Conservation (phyloP, 2,797 vertebrate genomes). For the Tachyglossus aculeatus region DNA sequence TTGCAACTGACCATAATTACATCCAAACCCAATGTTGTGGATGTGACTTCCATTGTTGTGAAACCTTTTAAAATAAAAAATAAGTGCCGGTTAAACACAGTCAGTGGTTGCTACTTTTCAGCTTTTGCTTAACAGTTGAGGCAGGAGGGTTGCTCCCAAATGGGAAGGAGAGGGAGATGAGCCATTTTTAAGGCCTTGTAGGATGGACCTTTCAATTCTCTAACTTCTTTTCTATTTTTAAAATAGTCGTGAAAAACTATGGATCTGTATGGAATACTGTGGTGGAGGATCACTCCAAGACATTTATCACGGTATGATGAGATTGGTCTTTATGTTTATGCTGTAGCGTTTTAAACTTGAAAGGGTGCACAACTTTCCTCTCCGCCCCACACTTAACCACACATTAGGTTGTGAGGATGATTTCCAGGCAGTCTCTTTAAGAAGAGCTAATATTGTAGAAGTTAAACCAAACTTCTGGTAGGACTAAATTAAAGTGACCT, state of each 20-base stretch:
- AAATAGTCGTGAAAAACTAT: slow-evolving; percentile 94
- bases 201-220: too few relatives aligned
- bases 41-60: too few relatives aligned
- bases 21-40: too few relatives aligned
- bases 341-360: not conserved
- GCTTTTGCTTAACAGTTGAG: too few relatives aligned
- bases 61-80: too few relatives aligned
- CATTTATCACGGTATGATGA: slow-evolving; percentile 91
- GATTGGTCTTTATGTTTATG: not conserved
- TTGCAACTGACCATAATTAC: too few relatives aligned
- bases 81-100: too few relatives aligned
- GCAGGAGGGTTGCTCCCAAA: too few relatives aligned
- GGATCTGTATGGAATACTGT: slow-evolving; percentile 99
- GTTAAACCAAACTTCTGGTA: not conserved
- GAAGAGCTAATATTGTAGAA: not conserved
- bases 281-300: slow-evolving; percentile 98
- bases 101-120: too few relatives aligned
- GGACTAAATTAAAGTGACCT: not conserved
- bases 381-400: not conserved
- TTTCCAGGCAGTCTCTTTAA: not conserved
- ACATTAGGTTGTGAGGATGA: not conserved
- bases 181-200: too few relatives aligned
- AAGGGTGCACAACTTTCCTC: not conserved
- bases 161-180: too few relatives aligned
- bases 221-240: slow-evolving; percentile 40